Conservation (phyloP, 1,140 invertebrate species). For the Drosophila mayri region DNA sequence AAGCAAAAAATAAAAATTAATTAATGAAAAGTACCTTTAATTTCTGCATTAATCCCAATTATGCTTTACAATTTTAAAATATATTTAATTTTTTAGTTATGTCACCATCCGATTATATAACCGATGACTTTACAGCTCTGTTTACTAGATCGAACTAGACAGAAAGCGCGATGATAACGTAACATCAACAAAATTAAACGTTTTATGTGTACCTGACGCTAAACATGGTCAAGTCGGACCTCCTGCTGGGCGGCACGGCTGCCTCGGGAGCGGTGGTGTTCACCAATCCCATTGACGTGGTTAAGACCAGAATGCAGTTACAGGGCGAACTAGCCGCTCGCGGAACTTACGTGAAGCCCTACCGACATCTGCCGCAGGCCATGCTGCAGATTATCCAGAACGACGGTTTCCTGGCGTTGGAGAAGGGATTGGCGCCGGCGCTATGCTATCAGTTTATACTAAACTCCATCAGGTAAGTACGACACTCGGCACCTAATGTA, state of each 20-base stretch:
- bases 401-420: conserved; percentile 90
- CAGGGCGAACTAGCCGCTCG: conserved; percentile 93
- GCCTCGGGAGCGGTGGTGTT: conserved; percentile 87
- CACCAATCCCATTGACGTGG: conserved; percentile 91
- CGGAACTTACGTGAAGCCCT: conserved; percentile 87
- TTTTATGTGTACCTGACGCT: neutral
- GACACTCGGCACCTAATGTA: neutral
- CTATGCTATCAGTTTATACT: conserved; percentile 87
- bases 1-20: neutral
- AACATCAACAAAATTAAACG: conserved; percentile 1
- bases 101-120: neutral
- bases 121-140: conserved; percentile 8
- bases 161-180: conserved; percentile 5
- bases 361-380: conserved; percentile 90
- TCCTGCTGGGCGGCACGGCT: conserved; percentile 85
- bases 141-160: neutral
- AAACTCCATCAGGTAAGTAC: conserved; percentile 86
- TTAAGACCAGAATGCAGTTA: conserved; percentile 95
- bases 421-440: conserved; percentile 94
- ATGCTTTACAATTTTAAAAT: neutral
- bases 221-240: conserved; percentile 68
- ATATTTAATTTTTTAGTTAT: neutral
- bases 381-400: conserved; percentile 86
- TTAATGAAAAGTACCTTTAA: neutral
- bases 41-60: neutral